Base-by-base conservation (phyloP, 2,888 invertebrate genomes). In the Mesopsocus fuscifrons region DNA sequence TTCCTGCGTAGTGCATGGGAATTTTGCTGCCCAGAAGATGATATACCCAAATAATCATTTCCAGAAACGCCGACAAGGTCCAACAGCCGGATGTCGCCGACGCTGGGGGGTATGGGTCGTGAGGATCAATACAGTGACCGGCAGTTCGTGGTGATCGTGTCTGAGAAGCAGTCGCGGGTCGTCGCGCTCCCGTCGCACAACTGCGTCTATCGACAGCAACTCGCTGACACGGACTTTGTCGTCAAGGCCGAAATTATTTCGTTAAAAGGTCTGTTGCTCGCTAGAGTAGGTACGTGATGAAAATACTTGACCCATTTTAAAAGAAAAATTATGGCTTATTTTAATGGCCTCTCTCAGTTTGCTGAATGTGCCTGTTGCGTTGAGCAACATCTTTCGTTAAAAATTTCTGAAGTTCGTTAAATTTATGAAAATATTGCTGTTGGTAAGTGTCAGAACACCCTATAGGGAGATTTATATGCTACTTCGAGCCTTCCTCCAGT, bases 161-260 rank as follows among this genome's bases (percentile, higher is more conserved):
- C 91, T 46, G 94, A 95, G 67, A 92, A 91, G 65, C 88, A 94
- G 68, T 89, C 87, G 48, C 73, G 88, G 54, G 85, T 94, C 49
- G 81, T 94, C 50, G 88, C 89, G 51, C 72, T 94, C 58, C 94
- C 94, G 50, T 89, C 91, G 53, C 94, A 94, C 65, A 87, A 84
- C 60, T 91, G 89, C 67, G 78, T 89, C 53, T 91, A 88, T 66
- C 75, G 89, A 54, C 83, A 85, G 62, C 89, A 89, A 65, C 73
- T 95, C 53, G 84, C 88, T 49, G 92, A 94, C 57, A 74, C 79
- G 8, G 87, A 91, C 63, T 88, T 89, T 63, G 89, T 92, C 48
- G 85, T 92, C 50, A 87, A 87, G 65, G 87, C 92, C 46, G 91
- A 92, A 66, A 81, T 91, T 55, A 81, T 88, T 55, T 78, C 83